Conservation (phyloP, 2,797 vertebrate species). For the Microhierax caerulescens region DNA sequence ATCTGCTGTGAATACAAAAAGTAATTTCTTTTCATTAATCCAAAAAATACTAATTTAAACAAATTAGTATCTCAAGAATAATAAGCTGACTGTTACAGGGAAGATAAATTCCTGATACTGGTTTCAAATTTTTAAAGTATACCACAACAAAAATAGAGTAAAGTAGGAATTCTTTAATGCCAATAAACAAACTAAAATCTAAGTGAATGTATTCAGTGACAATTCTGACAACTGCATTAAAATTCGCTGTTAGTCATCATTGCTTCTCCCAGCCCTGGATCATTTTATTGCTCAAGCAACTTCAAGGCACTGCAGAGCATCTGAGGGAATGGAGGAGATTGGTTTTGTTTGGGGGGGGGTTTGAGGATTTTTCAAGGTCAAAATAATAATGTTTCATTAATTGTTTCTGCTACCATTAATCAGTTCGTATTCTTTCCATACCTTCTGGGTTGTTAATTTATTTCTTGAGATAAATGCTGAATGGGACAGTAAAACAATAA, state of each 20-base stretch:
- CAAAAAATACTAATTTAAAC: not conserved
- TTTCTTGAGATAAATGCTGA: not conserved
- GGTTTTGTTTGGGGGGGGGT: not conserved
- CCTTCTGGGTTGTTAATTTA: not conserved
- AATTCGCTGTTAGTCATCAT: not conserved
- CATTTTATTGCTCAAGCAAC: not conserved
- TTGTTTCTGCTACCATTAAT: not conserved
- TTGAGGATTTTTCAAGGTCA: not conserved
- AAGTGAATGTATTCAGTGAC: not conserved
- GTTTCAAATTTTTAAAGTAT: not conserved
- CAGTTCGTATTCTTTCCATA: not conserved
- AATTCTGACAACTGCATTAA: not conserved
- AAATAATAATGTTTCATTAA: not conserved
- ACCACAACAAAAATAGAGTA: not conserved
- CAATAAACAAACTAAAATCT: not conserved
- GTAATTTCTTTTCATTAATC: not conserved
- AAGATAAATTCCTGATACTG: not conserved
- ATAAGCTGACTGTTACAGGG: not conserved
- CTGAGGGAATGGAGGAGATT: not conserved
- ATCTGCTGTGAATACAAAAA: not conserved
- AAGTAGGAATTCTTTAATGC: not conserved
- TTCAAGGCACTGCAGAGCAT: not conserved
- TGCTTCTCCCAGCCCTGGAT: not conserved
- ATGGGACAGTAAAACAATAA: not conserved
- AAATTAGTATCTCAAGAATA: not conserved